phyloP scores from a whole-genome alignment of 2,797 vertebrate species.

The Cryptoprocta ferox region DNA sequence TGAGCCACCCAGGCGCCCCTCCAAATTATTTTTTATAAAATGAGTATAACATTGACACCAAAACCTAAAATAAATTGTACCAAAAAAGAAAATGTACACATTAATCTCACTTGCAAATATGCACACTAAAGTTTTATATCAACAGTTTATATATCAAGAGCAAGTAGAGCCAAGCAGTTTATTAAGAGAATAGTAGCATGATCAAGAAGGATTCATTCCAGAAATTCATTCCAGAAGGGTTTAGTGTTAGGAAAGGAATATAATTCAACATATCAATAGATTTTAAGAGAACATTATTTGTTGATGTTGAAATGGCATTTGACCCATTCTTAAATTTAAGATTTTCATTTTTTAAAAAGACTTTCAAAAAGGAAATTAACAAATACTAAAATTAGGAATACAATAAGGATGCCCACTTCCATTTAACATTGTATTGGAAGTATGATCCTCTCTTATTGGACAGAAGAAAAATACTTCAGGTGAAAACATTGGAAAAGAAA shows the following conservation, averaged over 20 bases:
- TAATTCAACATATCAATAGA: neutral
- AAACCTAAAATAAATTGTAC: neutral
- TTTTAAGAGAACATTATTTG: neutral
- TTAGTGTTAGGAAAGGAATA: constrained; percentile 8
- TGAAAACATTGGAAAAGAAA: neutral
- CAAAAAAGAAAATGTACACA: neutral
- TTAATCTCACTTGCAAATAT: neutral
- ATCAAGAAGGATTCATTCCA: neutral
- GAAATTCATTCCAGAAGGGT: neutral
- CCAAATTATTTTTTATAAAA: neutral
- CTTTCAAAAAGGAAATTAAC: neutral
- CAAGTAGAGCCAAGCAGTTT: neutral
- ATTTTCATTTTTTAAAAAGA: neutral
- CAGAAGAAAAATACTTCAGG: neutral
- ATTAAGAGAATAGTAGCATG: neutral
- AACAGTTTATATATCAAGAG: neutral
- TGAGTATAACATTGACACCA: neutral
- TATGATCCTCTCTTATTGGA: neutral
- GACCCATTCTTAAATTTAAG: neutral
- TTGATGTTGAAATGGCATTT: neutral
- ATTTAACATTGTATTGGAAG: neutral
- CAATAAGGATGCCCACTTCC: neutral
- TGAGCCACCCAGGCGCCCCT: too few species aligned
- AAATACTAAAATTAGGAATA: neutral
- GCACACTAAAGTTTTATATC: neutral